phyloP scores from a whole-genome alignment of 2,797 vertebrate species.

The Okamejei kenojei region DNA sequence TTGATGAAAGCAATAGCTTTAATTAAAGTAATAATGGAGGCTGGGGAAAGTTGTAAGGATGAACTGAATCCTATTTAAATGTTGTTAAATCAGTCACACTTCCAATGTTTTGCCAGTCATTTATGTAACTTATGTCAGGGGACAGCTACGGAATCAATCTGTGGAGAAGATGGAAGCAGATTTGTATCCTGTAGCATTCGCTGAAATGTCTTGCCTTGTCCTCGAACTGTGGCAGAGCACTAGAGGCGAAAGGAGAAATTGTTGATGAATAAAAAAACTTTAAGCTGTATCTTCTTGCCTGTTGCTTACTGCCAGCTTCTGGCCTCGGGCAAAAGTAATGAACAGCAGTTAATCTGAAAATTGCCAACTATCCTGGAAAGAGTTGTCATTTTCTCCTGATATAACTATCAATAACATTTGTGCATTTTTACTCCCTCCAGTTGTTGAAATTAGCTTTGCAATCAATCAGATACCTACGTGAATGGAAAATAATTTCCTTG shows the following conservation, averaged over 20 bases:
- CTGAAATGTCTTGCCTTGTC: neutral
- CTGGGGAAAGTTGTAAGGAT: slow-evolving; percentile 12
- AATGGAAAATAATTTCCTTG: no score
- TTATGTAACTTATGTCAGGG: neutral
- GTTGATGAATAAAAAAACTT: neutral
- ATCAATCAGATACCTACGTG: no score
- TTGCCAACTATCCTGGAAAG: neutral
- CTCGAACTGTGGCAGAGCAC: neutral
- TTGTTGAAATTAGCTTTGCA: neutral
- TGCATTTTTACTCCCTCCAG: neutral
- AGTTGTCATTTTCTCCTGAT: neutral
- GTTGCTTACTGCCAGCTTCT: neutral
- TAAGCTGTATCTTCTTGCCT: neutral
- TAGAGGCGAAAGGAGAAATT: neutral
- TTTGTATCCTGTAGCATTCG: neutral
- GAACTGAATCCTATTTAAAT: neutral
- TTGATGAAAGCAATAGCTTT: neutral
- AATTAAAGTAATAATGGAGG: neutral
- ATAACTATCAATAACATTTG: neutral
- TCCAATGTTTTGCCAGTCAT: neutral
- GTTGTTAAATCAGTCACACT: neutral
- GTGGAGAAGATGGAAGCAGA: neutral
- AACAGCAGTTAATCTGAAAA: neutral
- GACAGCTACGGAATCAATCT: neutral
- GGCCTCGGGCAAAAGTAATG: neutral